A percentile compares a stretch with the other conserved stretches of the same genome.
phyloP scores from a whole-genome alignment of 1,140 invertebrate genomes.

The Lamellibrachia luymesi region DNA sequence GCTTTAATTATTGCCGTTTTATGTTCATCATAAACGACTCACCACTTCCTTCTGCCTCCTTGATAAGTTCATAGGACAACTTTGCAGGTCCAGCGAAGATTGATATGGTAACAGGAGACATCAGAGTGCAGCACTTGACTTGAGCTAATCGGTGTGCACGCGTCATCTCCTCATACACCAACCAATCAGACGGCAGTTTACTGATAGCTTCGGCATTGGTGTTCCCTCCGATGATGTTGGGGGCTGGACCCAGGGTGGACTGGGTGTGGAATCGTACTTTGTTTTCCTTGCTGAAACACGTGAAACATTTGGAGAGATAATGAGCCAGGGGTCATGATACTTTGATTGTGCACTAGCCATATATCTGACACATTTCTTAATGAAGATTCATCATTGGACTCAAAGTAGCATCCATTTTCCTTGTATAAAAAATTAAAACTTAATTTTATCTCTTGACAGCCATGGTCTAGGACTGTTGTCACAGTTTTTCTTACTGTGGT shows the following conservation, averaged over 20 bases:
- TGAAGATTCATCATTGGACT: no score
- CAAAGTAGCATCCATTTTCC: no score
- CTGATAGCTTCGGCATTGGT: constrained; percentile 54
- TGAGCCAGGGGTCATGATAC: neutral
- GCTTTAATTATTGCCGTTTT: no score
- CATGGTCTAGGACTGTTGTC: no score
- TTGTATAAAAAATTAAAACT: no score
- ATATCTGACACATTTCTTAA: no score
- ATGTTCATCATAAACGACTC: neutral
- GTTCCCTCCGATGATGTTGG: constrained; percentile 50
- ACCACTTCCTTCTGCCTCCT: constrained; percentile 57
- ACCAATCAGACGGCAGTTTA: constrained; percentile 74
- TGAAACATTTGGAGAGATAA: neutral
- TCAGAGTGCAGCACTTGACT: constrained; percentile 73
- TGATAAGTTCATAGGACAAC: constrained; percentile 66
- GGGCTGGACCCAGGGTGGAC: constrained; percentile 65
- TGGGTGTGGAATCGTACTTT: constrained; percentile 74
- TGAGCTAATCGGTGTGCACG: constrained; percentile 60
- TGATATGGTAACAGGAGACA: constrained; percentile 77
- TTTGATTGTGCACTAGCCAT: no score
- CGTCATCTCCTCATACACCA: constrained; percentile 81
- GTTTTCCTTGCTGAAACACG: constrained; percentile 66
- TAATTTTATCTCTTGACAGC: no score
- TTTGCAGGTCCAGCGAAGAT: constrained; percentile 73
- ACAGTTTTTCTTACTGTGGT: no score